Conservation (phyloP, 2,888 invertebrate species). For the Crepidodera aurea region DNA sequence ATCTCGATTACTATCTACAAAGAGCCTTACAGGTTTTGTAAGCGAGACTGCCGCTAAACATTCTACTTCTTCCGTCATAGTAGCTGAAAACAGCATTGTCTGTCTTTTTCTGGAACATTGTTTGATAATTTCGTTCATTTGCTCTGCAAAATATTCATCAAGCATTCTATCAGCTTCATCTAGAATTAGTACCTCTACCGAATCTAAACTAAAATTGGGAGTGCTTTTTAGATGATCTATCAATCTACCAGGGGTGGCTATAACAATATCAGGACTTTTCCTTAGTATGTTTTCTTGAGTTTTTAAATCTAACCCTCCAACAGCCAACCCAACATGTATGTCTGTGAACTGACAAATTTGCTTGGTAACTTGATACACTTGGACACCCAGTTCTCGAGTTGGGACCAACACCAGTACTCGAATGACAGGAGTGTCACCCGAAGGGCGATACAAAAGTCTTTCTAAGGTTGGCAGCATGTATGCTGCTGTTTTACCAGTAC, state of each 20-base stretch:
- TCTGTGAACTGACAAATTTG: constrained; percentile 89
- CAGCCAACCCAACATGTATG: constrained; percentile 83
- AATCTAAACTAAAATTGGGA: constrained; percentile 86
- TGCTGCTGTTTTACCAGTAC: constrained; percentile 97
- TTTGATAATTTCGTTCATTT: constrained; percentile 97
- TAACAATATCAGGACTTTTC: constrained; percentile 94
- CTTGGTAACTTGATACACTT: constrained; percentile 93
- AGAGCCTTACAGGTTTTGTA: constrained; percentile 90
- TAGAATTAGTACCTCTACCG: constrained; percentile 86
- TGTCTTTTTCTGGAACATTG: constrained; percentile 92
- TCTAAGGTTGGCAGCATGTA: constrained; percentile 98
- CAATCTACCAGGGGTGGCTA: constrained; percentile 97
- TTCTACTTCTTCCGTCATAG: constrained; percentile 98
- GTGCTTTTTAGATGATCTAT: constrained; percentile 97
- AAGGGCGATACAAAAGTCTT: constrained; percentile 86
- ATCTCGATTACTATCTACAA: constrained; percentile 95
- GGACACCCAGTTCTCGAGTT: constrained; percentile 96
- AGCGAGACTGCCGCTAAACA: constrained; percentile 94
- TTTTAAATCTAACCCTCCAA: constrained; percentile 89
- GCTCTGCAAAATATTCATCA: constrained; percentile 98
- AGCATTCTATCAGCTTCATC: constrained; percentile 91
- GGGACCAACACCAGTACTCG: constrained; percentile 94
- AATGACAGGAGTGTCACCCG: constrained; percentile 70
- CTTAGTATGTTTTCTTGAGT: constrained; percentile 79
- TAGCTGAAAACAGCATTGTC: constrained; percentile 97